Evolutionary conservation across 2,888 invertebrate genomes (phyloP).

Genomic region (Amphipyra tragopoginis): DNA sequence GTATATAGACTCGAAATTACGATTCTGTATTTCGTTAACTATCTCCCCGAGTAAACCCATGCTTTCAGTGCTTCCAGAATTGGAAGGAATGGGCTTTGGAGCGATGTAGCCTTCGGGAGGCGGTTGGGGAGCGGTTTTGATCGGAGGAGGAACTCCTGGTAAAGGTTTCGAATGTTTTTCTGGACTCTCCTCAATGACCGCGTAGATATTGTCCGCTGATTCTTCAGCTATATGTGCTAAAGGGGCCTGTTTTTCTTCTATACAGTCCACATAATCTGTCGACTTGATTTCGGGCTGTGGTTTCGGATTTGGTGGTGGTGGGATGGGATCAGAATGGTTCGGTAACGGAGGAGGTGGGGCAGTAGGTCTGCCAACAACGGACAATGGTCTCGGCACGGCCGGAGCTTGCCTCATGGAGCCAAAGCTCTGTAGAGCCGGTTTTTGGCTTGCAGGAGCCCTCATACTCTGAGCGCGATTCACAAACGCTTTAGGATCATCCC

Average conservation of each 20-base stretch:
- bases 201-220: slow-evolving; percentile 94
- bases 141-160: slow-evolving; percentile 77
- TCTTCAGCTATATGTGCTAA: slow-evolving; percentile 91
- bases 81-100: slow-evolving; percentile 80
- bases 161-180: slow-evolving; percentile 82
- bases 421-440: slow-evolving; percentile 93
- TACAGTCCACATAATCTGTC: slow-evolving; percentile 94
- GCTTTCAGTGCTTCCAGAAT: slow-evolving; percentile 91
- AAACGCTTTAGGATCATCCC: slow-evolving; percentile 89
- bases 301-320: slow-evolving; percentile 90
- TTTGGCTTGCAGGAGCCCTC: slow-evolving; percentile 90
- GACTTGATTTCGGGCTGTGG: slow-evolving; percentile 74
- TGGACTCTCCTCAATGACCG: slow-evolving; percentile 95
- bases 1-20: slow-evolving; percentile 96
- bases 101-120: slow-evolving; percentile 87
- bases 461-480: slow-evolving; percentile 95
- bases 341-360: slow-evolving; percentile 94
- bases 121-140: slow-evolving; percentile 75
- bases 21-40: slow-evolving; percentile 95
- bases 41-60: slow-evolving; percentile 96
- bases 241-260: slow-evolving; percentile 91
- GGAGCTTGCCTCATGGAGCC: slow-evolving; percentile 95
- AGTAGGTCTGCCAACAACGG: slow-evolving; percentile 93
- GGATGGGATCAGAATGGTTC: slow-evolving; percentile 81
- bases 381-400: slow-evolving; percentile 92